Conservation (phyloP, 2,797 vertebrate genomes). For the Acipenser oxyrinchus region DNA sequence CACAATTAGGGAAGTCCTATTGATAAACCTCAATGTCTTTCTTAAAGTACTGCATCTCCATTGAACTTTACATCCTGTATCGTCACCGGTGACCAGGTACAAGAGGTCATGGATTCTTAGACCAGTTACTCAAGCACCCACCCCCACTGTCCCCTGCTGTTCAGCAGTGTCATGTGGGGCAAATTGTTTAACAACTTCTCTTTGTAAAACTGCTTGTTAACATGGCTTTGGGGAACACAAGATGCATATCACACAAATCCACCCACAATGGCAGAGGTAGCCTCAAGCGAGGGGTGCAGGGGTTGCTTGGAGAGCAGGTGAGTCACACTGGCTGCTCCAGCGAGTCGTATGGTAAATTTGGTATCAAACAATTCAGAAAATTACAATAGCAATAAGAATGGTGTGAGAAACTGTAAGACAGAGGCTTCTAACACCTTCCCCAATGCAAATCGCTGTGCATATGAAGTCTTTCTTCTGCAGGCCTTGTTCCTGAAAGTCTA, state of each 20-base stretch:
- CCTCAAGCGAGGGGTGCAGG: conserved; percentile 22
- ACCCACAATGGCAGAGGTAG: conserved; percentile 46
- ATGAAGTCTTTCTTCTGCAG: too few species aligned
- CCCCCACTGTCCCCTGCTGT: conserved; percentile 51
- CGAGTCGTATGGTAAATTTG: conserved; percentile 41
- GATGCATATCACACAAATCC: conserved; percentile 67
- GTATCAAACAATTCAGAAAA: conserved; percentile 27
- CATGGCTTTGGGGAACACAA: conserved; percentile 70
- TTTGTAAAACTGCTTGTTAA: conserved; percentile 87
- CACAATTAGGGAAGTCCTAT: conserved; percentile 3
- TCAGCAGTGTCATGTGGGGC: conserved; percentile 65
- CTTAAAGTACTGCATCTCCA: conserved; percentile 11
- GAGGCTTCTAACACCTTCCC: conserved; percentile 8
- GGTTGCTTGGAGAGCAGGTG: conserved; percentile 28
- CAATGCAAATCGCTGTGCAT: too few species aligned
- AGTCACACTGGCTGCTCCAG: conserved; percentile 17
- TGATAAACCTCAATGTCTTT: conserved; percentile 9
- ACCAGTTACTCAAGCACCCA: conserved; percentile 40
- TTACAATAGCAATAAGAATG: too few species aligned
- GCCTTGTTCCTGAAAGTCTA: too few species aligned
- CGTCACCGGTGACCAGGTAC: conserved; percentile 39
- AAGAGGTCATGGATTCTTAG: conserved; percentile 53
- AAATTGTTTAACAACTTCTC: conserved; percentile 77
- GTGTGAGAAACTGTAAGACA: conserved; percentile 15
- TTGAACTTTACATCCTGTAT: conserved; percentile 12